Conservation (phyloP, 2,113 vertebrate genomes). For the Chascanopsetta lugubris region DNA sequence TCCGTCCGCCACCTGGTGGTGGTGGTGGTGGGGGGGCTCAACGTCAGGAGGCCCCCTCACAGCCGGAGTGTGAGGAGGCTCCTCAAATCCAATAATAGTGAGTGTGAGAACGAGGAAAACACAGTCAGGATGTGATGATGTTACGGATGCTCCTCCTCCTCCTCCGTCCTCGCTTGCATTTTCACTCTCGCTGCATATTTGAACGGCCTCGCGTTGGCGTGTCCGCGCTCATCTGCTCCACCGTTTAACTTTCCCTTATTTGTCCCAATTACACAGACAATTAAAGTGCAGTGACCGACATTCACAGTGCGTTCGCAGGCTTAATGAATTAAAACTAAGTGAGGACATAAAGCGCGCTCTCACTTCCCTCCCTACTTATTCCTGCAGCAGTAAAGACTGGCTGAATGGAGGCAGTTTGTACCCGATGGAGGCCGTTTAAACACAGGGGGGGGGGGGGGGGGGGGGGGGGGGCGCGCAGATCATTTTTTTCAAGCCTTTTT, state of each 20-base stretch:
- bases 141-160: too few species aligned
- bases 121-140: background rate
- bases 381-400: slow-evolving; percentile 20
- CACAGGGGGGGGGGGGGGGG: slow-evolving; percentile 14
- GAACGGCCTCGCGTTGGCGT: slow-evolving; percentile 40
- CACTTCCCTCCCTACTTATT: slow-evolving; percentile 29
- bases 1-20: slow-evolving; percentile 4
- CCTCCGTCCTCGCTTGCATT: slow-evolving; percentile 39
- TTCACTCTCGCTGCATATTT: slow-evolving; percentile 33
- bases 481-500: slow-evolving; percentile 57
- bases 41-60: background rate
- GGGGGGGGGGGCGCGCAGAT: slow-evolving; percentile 10
- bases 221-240: background rate
- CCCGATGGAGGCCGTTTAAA: slow-evolving; percentile 42
- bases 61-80: too few species aligned
- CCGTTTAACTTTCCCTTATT: slow-evolving; percentile 39
- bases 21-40: background rate
- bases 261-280: slow-evolving; percentile 53
- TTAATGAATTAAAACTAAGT: slow-evolving; percentile 67
- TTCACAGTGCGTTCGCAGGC: slow-evolving; percentile 49
- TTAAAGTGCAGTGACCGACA: slow-evolving; percentile 41
- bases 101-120: slow-evolving; percentile 6
- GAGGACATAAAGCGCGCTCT: slow-evolving; percentile 47
- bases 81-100: background rate
- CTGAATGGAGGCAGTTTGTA: slow-evolving; percentile 39